These are phyloP conservation scores for Ornithorhynchus anatinus DNA, from an alignment of 2,113 vertebrate species.

Conservation along the genomic window DNA sequence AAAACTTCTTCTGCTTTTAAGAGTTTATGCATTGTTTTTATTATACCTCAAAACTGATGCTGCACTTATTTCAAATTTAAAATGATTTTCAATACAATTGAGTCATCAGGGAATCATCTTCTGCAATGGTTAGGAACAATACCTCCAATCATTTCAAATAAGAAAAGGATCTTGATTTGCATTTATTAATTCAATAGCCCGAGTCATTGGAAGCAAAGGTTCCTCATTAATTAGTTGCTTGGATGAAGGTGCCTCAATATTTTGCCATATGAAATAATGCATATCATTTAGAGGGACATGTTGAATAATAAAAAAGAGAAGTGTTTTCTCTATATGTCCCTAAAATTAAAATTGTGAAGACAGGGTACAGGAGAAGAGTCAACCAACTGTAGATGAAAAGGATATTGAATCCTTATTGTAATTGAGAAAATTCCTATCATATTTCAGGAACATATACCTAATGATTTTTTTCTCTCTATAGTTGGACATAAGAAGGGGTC, in stretches of 20 bases:
- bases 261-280: conserved; percentile 8
- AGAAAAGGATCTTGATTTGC: conserved; percentile 29
- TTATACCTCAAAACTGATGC: neutral
- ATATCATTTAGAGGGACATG: conserved; percentile 7
- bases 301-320: too few relatives aligned
- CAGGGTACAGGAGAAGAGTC: too few relatives aligned
- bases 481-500: too few relatives aligned
- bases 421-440: too few relatives aligned
- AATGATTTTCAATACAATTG: conserved; percentile 32
- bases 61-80: conserved; percentile 1
- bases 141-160: neutral
- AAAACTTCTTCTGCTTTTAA: neutral
- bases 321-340: too few relatives aligned
- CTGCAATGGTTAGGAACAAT: neutral
- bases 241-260: neutral
- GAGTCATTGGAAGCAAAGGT: conserved; percentile 33
- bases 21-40: neutral
- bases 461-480: too few relatives aligned
- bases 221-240: conserved; percentile 32
- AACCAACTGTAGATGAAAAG: too few relatives aligned
- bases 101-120: conserved; percentile 16
- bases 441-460: too few relatives aligned
- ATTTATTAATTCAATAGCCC: conserved; percentile 29
- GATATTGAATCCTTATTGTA: too few relatives aligned
- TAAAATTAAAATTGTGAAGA: too few relatives aligned